Base-by-base conservation (phyloP, 2,113 vertebrate genomes). In the Laticauda laticaudata region DNA sequence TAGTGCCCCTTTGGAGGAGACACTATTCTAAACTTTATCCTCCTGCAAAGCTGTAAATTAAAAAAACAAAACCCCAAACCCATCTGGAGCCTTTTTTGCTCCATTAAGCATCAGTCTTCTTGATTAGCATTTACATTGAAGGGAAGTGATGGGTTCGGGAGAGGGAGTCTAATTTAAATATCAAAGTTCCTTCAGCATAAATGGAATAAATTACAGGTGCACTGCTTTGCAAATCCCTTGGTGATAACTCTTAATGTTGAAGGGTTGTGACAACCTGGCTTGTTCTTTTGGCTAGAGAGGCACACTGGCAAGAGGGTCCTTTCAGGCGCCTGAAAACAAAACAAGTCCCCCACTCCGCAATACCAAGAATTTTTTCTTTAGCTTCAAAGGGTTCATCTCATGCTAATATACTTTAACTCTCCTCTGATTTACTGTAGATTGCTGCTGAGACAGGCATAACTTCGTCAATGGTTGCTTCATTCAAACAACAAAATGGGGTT, bases 101-200 rank as follows among this genome's bases (percentile, higher is more conserved):
- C 75, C 56, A 87, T 86, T 90, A 86, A 93, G 45, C 92, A 86
- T 86, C 69, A 29, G 43, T 85, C 75, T 61, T 81, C 93, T 75
- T 87, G 88, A 92, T 90, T 90, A 92, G 59, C 93, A 92, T 94
- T 92, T 75, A 61, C 89, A 92, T n/a, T 61, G 91, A 57, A 92
- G 53, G 59, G 23, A 92, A 89, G 86, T 91, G 59, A 92, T 89
- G 43, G 89, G 43, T 89, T 92, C 9, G n/a, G 11, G 45, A n/a
- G 24, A 11, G 59, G n/a, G 34, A 23, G 24, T 39, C 55, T 90
- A 64, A 92, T 93, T 93, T 93, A 92, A 93, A 93, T 91, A 89
- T 93, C 93, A 93, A 93, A 89, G 93, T 61, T 86, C 90, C 48
- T 89, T 89, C 87, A 92, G 87, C 48, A 91, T 56, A 91, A 88